Evolutionary conservation across 53 echinoderm and acorn worm species (phyloP).

Genomic region (Temnopleurus reevesii): DNA sequence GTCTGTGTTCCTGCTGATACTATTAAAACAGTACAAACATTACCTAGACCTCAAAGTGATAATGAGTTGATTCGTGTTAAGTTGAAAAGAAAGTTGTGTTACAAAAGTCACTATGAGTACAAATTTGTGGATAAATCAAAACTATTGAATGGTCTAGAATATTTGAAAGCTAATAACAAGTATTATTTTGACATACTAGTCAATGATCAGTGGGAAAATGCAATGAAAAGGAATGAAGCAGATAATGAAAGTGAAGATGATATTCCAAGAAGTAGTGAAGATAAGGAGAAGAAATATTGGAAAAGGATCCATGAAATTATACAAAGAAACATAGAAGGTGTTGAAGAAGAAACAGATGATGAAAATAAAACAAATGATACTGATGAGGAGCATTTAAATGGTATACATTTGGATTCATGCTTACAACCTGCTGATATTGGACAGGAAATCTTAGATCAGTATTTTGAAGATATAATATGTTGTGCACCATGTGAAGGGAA

Average conservation of each 20-base stretch:
- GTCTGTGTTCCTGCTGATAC: conserved; percentile 65
- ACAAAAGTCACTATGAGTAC: conserved; percentile 68
- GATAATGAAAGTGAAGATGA: conserved; percentile 44
- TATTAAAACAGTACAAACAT: background rate
- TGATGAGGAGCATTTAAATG: conserved; percentile 48
- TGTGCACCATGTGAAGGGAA: conserved; percentile 79
- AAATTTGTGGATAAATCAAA: conserved; percentile 67
- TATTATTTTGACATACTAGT: conserved; percentile 54
- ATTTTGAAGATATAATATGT: conserved; percentile 62
- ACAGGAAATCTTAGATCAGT: conserved; percentile 56
- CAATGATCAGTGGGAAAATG: conserved; percentile 53
- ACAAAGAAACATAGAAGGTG: background rate
- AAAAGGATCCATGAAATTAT: background rate
- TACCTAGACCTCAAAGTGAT: conserved; percentile 56
- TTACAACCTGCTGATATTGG: conserved; percentile 67
- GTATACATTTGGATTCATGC: conserved; percentile 56
- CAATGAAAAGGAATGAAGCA: conserved; percentile 8
- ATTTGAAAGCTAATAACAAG: conserved; percentile 59
- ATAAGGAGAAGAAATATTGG: too few species aligned
- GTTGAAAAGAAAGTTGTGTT: conserved; percentile 68
- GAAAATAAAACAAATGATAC: background rate
- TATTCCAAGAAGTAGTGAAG: conserved; percentile 42
- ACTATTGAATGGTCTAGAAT: conserved; percentile 57
- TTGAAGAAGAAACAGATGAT: background rate
- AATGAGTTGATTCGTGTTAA: conserved; percentile 68